These are phyloP conservation scores for Varroa destructor DNA, from an alignment of 1,140 invertebrate genomes.

Conservation along the genomic window DNA sequence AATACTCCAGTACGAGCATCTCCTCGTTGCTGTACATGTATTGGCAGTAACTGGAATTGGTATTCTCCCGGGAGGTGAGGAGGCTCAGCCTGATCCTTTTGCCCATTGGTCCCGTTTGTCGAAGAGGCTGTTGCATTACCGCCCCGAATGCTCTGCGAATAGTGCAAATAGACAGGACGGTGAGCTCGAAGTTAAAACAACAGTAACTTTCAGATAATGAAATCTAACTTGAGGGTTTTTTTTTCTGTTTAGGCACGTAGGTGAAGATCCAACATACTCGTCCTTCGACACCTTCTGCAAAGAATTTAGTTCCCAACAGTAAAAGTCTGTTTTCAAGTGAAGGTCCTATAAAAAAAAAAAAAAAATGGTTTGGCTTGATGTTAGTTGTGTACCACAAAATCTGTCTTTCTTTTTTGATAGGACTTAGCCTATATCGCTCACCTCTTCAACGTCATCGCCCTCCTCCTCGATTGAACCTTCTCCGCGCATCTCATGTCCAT, in stretches of 20 bases:
- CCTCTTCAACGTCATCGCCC: constrained; percentile 12
- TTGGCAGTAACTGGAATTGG: constrained; percentile 25
- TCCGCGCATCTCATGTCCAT: constrained; percentile 14
- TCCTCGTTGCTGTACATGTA: neutral
- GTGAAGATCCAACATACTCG: too few relatives aligned
- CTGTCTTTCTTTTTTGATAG: neutral
- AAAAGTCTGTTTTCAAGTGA: neutral
- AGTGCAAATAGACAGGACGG: too few relatives aligned
- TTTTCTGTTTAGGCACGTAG: too few relatives aligned
- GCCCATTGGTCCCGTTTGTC: neutral
- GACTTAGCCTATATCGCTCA: neutral
- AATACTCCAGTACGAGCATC: neutral
- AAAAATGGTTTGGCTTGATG: too few relatives aligned
- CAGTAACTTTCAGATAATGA: too few relatives aligned
- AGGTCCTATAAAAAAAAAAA: neutral
- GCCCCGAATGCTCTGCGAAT: too few relatives aligned
- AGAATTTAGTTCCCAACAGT: neutral
- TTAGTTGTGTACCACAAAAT: too few relatives aligned
- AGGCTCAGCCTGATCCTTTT: neutral
- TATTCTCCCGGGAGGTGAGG: constrained; percentile 7
- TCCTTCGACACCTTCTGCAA: neutral
- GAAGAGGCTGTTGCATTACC: too few relatives aligned
- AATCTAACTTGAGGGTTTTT: too few relatives aligned
- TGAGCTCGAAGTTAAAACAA: too few relatives aligned
- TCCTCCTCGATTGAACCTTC: constrained; percentile 15